A percentile compares a stretch with the other conserved stretches of the same genome.
Conservation (phyloP, 2,797 vertebrate genomes). For the Cercopithecus neglectus region DNA sequence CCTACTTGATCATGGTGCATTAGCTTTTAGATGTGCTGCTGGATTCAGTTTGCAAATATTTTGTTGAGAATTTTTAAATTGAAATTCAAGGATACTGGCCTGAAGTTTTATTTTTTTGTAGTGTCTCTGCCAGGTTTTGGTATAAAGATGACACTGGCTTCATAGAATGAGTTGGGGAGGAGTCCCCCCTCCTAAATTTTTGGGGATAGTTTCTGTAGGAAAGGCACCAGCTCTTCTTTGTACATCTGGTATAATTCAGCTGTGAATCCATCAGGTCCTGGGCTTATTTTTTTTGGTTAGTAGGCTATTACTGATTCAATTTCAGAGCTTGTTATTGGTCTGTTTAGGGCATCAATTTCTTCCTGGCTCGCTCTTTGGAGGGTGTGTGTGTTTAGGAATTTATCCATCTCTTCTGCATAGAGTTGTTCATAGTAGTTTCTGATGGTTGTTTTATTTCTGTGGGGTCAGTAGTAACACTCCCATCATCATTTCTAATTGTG, state of each 20-base stretch:
- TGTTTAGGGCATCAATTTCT: not conserved
- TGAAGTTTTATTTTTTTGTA: not conserved
- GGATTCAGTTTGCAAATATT: not conserved
- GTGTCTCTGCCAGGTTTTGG: not conserved
- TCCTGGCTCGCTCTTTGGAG: not conserved
- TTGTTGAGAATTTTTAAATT: not conserved
- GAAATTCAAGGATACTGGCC: not conserved
- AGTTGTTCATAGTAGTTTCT: not conserved
- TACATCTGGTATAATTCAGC: not conserved
- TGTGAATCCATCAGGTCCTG: not conserved
- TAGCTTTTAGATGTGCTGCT: not conserved
- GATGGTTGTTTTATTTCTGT: not conserved
- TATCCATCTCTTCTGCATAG: not conserved
- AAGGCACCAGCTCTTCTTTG: not conserved
- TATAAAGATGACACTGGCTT: not conserved
- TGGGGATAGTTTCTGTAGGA: not conserved
- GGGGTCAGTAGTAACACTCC: not conserved
- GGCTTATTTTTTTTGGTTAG: not conserved
- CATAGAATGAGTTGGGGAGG: not conserved
- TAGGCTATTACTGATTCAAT: not conserved
- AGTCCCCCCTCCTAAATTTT: not conserved
- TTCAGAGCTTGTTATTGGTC: not conserved
- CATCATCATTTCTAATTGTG: not conserved
- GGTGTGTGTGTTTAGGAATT: not conserved
- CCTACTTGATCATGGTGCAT: not conserved